Base-by-base conservation (phyloP, 2,797 vertebrate genomes). In the Tokudaia muenninki region DNA sequence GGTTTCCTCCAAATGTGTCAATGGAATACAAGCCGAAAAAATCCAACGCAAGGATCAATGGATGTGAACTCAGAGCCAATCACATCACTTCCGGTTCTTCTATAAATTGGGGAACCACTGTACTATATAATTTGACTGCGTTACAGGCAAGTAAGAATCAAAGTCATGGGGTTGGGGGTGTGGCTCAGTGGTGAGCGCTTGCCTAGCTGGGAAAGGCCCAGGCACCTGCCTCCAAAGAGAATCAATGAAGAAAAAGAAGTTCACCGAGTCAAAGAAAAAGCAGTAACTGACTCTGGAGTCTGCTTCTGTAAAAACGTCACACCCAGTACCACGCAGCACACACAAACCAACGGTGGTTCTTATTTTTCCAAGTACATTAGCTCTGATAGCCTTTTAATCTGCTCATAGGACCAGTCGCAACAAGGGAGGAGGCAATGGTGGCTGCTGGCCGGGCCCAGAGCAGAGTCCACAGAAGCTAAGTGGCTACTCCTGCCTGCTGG, bases 341-440 rank as follows among this genome's bases (percentile, higher is more conserved):
- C 82, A 93, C 72, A 96, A 93, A 57, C 65, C 81, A 93, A 37
- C 65, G 52, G 91, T 87, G 37, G 61, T 83, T 87, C 79, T 92
- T 81, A 88, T 3, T 82, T 92, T 88, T 92, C 89, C 74, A 89
- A 94, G 83, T 97, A 92, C 75, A 80, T 93, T 77, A 95, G 57
- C n/a, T 67, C 79, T 94, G 82, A 91, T 26, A 91, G 79, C 75
- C 80, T 94, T 96, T 96, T 79, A 44, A 93, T 94, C 90, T 94
- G 87, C 57, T 75, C 92, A 34, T 34, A 72, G 1, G 3, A 59
- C n/a, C 74, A 79, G 61, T 29, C 57, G 14, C 57, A 67, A 75
- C 77, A 7, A 55, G 67, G 34, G 26, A 91, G 11, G 16, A 44
- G 65, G 13, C n/a, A 77, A 63, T 0, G 7, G 83, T 16, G 37